Conservation (phyloP, 2,113 vertebrate genomes). For the Ochotona curzoniae region DNA sequence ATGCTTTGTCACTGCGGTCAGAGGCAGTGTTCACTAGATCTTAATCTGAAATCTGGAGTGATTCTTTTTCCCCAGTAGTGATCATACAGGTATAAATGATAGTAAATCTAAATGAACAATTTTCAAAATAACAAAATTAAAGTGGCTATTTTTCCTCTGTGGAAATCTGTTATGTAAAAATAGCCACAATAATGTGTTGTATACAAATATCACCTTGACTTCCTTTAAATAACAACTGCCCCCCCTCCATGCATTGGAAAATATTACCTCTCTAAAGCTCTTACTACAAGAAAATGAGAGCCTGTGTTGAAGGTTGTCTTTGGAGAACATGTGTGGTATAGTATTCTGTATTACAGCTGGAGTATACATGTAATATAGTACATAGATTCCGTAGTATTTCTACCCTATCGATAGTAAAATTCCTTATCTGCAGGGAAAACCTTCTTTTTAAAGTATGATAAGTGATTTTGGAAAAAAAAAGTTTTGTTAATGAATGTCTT, state of each 20-base stretch:
- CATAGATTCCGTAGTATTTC: slow-evolving; percentile 48
- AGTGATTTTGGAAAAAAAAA: slow-evolving; percentile 56
- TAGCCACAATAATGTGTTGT: slow-evolving; percentile 23
- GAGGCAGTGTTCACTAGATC: slow-evolving; percentile 28
- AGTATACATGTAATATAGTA: neutral
- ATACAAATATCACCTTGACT: slow-evolving; percentile 44
- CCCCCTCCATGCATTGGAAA: slow-evolving; percentile 39
- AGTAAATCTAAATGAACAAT: slow-evolving; percentile 47
- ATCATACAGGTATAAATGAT: slow-evolving; percentile 48
- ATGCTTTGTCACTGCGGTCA: slow-evolving; percentile 36
- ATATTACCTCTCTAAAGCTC: slow-evolving; percentile 55
- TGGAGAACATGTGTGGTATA: slow-evolving; percentile 27
- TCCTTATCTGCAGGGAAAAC: slow-evolving; percentile 63
- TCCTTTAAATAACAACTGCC: slow-evolving; percentile 57
- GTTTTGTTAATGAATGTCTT: slow-evolving; percentile 74
- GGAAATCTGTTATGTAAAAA: slow-evolving; percentile 60
- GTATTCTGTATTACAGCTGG: neutral
- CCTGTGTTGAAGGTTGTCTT: slow-evolving; percentile 56
- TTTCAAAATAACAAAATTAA: slow-evolving; percentile 61
- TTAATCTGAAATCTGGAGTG: slow-evolving; percentile 50
- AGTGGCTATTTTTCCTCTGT: slow-evolving; percentile 51
- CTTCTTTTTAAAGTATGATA: slow-evolving; percentile 63
- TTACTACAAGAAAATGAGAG: slow-evolving; percentile 48
- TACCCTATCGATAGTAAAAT: slow-evolving; percentile 24
- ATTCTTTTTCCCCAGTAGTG: slow-evolving; percentile 26